Evolutionary conservation across 2,113 vertebrate species (phyloP), one percentile per base, ranked within the genome.

Genomic region (Festucalex cinctus): DNA sequence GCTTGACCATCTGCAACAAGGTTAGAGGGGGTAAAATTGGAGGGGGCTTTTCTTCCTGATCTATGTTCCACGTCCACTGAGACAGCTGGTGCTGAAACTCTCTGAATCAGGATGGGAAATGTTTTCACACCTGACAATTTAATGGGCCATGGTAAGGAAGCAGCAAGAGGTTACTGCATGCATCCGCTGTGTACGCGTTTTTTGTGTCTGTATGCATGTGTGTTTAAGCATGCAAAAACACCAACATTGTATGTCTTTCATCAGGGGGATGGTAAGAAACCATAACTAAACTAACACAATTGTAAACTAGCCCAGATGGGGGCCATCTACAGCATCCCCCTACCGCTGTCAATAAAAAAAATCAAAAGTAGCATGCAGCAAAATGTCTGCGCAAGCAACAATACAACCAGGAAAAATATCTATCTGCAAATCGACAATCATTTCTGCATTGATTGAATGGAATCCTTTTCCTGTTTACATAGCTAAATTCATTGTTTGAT

Each of bases 111-210:
- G 37, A 43, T 58, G 26, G 19, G 43, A 65, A 61, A 41, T 76
- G 73, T 76, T 79, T 75, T 79, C 51, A 66, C 77, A 73, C 70
- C 74, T 80, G 74, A 60, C 54, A 22, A 73, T 56, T 79, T 65
- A 68, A 79, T 75, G 68, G 37, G 44, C 39, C 65, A 32, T 65
- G 65, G 48, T 62, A 49, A 68, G 46, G 67, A 73, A 69, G 48
- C 19, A 4, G 58, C 66, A 68, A 43, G 69, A 69, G 22, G n/a
- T 48, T 19, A 54, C 41, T 66, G 7, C 24, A 70, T 51, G 35
- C 44, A 19, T 69, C 26, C 7, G 14, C 46, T 24, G 24, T 32
- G n/a, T 9, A 51, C n/a, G 48, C n/a, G 5, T 1, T 9, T 17
- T 10, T 5, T 3, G 20, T 49, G 48, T 49, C 20, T 46, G 32